Base-by-base conservation (phyloP, 2,888 invertebrate genomes). In the Resseliella maxima region DNA sequence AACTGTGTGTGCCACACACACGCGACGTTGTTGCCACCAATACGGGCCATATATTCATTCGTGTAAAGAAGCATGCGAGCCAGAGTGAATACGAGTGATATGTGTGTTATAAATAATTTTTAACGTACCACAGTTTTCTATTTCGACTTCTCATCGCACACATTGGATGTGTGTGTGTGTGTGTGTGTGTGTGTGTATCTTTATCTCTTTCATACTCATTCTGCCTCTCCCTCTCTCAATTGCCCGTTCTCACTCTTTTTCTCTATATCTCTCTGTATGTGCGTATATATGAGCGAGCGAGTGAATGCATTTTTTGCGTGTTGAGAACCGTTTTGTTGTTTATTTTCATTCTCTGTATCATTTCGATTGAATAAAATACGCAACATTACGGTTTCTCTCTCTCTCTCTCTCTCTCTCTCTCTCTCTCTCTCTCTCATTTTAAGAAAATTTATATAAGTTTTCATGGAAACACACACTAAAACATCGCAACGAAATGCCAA, bases 41-140 rank as follows among this genome's bases (percentile, higher is more conserved):
- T 18, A 8, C 2, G 15, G 46, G 46, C 46, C n/a, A n/a, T n/a
- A n/a, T n/a, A n/a, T n/a, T n/a, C n/a, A 72, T 3, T 35, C 10
- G 31, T 35, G 72, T 72, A 72, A 72, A 72, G 18, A 72, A 72
- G 8, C 18, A 35, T 35, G 35, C 72, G 72, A 72, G 72, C 15
- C 72, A 72, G 72, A 72, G 72, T 15, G 72, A 72, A 72, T 72
- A 72, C 72, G 72, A 59, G 59, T 59, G 59, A 72, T 72, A 35
- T 72, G 72, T 72, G 35, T 72, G 72, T 31, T 72, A 72, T 72
- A 72, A 72, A 72, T 72, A 72, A 31, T 72, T 72, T 72, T 72
- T 72, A 72, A 35, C 72, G 6, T 72, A 72, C 72, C 31, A 15
- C 72, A 72, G 8, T 72, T 72, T 72, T 72, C 72, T 72, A 72